Evolutionary conservation across 2,888 invertebrate genomes (phyloP), one percentile per base, ranked within the genome.

Genomic region (Ferdinandea cuprea): DNA sequence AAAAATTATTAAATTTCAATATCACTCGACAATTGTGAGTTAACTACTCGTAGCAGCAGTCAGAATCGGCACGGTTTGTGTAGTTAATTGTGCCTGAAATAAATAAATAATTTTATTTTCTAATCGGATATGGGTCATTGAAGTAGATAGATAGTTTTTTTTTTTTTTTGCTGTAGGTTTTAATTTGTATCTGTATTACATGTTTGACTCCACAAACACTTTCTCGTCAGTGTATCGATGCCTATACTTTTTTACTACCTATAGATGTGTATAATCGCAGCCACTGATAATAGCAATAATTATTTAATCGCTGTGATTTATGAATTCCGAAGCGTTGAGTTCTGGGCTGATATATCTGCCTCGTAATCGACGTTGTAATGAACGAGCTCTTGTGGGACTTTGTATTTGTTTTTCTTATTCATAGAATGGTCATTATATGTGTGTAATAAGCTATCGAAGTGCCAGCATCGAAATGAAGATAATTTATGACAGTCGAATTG

Each of bases 281-380:
- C 59, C 50, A 46, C 72, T 78, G 83, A 83, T 83, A 83, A 63
- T 78, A 37, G 68, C 73, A 50, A 85, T 85, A 86, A 86, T 86
- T 85, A 85, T 86, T 86, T 86, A 85, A 86, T 86, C 85, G 85
- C 76, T 69, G 61, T 86, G 85, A 86, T 86, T 86, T 86, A 85
- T 85, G 85, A 73, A 78, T 81, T 81, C 63, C 63, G 40, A 65
- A n/a, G 61, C 68, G 56, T 61, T 71, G 59, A 71, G 52, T 66
- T 59, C 52, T 69, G 42, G 35, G 54, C 46, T 48, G 71, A 66
- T 28, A 78, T 72, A 78, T 72, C 25, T 54, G 37, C 37, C 6
- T 52, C 28, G 30, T 76, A 77, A 72, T 77, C 81, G 66, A 5
- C 17, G 52, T 42, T 44, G 58, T 65, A 58, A 37, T 69, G 69